These are phyloP conservation scores for Heliornis fulica DNA, from an alignment of 2,113 vertebrate species.

Conservation along the genomic window DNA sequence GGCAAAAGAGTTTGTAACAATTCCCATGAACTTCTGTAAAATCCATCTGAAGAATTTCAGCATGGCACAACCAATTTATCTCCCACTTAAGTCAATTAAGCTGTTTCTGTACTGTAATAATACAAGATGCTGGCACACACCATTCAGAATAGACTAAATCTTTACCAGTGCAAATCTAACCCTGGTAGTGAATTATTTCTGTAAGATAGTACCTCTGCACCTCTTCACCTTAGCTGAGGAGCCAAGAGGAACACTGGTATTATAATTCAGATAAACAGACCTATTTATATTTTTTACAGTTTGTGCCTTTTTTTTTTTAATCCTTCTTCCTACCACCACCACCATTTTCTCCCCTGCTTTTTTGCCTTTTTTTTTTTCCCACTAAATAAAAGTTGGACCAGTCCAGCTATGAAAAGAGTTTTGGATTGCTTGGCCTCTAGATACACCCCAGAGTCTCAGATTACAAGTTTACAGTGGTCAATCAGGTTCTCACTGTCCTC, in stretches of 20 bases:
- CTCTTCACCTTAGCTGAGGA: background rate
- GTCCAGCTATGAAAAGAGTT: background rate
- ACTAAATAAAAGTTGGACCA: background rate
- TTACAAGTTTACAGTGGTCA: background rate
- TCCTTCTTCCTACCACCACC: too few relatives aligned
- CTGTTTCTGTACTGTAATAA: background rate
- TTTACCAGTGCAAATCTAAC: background rate
- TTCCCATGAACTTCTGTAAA: background rate
- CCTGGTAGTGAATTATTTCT: background rate
- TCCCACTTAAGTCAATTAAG: background rate
- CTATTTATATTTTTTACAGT: background rate
- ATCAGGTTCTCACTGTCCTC: background rate
- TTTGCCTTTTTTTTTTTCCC: background rate
- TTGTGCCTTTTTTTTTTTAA: background rate
- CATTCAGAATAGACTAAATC: background rate
- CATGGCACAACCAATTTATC: background rate
- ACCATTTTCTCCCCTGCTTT: too few relatives aligned
- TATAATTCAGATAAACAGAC: background rate
- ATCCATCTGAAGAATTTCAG: background rate
- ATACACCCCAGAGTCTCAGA: background rate
- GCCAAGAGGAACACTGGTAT: background rate
- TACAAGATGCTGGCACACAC: background rate
- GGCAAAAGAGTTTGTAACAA: background rate
- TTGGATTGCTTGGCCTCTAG: background rate
- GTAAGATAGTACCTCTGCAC: background rate